Evolutionary conservation across 2,888 invertebrate genomes (phyloP).

Genomic region (Argyresthia goedartella): DNA sequence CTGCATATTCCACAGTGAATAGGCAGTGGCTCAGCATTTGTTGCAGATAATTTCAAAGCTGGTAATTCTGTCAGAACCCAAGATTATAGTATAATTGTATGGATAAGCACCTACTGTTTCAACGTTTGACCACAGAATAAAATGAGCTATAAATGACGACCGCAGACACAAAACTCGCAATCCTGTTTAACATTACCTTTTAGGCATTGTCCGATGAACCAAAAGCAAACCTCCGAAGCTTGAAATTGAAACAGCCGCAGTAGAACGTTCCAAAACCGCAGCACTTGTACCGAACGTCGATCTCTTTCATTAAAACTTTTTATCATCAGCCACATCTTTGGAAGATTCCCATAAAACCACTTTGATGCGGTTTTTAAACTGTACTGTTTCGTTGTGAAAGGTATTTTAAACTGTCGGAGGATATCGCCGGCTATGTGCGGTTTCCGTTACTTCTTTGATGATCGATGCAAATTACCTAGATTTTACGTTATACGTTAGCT

Average conservation of each 20-base stretch:
- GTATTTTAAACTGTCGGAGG: background rate
- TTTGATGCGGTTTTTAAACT: slow-evolving; percentile 50
- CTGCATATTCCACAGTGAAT: too few species aligned
- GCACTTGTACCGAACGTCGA: slow-evolving; percentile 18
- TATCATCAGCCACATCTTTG: slow-evolving; percentile 36
- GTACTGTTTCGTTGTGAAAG: slow-evolving; percentile 12
- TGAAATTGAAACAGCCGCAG: slow-evolving; percentile 15
- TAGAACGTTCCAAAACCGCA: slow-evolving; percentile 25
- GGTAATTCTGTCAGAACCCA: too few species aligned
- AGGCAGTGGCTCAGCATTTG: too few species aligned
- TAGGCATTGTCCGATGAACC: slow-evolving; percentile 14
- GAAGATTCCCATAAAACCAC: slow-evolving; percentile 39
- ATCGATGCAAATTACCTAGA: too few species aligned
- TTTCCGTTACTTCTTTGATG: too few species aligned
- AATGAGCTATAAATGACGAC: too few species aligned
- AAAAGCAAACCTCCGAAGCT: slow-evolving; percentile 19
- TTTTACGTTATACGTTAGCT: too few species aligned
- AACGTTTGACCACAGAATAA: too few species aligned
- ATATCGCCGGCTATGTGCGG: background rate
- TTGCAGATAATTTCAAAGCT: too few species aligned
- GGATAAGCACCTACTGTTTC: too few species aligned
- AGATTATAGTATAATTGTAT: too few species aligned
- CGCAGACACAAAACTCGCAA: slow-evolving; percentile 2
- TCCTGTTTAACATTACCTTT: slow-evolving; percentile 17
- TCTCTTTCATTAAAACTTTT: slow-evolving; percentile 43